Conservation (phyloP, 2,888 invertebrate species). For the Athetis lepigone region DNA sequence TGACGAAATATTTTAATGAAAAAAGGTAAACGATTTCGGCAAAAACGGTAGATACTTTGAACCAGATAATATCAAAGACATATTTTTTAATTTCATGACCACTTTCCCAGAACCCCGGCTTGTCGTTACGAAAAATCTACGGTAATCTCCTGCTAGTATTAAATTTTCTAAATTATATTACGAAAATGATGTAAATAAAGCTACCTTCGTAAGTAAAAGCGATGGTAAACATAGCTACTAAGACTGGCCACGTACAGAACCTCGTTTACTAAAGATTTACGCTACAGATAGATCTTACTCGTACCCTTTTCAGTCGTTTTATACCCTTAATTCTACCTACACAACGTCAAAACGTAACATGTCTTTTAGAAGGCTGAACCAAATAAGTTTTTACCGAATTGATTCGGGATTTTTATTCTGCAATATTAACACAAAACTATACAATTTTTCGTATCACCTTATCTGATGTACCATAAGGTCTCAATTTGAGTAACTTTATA, state of each 20-base stretch:
- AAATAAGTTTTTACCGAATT: conserved; percentile 65
- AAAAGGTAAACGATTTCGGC: conserved; percentile 50
- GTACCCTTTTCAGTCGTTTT: conserved; percentile 79
- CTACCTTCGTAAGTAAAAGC: conserved; percentile 27
- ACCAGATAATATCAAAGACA: conserved; percentile 48
- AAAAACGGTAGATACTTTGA: conserved; percentile 29
- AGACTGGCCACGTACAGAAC: conserved; percentile 66
- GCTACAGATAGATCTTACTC: conserved; percentile 69
- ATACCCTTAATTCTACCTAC: conserved; percentile 75
- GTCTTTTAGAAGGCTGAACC: conserved; percentile 59
- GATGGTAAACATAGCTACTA: conserved; percentile 60
- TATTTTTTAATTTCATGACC: conserved; percentile 51
- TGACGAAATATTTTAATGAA: conserved; percentile 44
- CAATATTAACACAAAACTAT: conserved; percentile 51
- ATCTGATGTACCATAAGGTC: conserved; percentile 19
- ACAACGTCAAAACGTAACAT: conserved; percentile 69
- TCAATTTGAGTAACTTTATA: conserved; percentile 11
- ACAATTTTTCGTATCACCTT: conserved; percentile 27
- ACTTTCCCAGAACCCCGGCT: conserved; percentile 33
- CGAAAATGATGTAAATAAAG: conserved; percentile 33
- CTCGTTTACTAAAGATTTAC: conserved; percentile 70
- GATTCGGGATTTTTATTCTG: conserved; percentile 57
- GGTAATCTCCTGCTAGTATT: conserved; percentile 45
- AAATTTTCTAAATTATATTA: conserved; percentile 46
- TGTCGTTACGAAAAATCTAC: conserved; percentile 36